A percentile compares a stretch with the other conserved stretches of the same genome.
Evolutionary conservation across 1,140 invertebrate genomes (phyloP).

Genomic region (Goniozus legneri): DNA sequence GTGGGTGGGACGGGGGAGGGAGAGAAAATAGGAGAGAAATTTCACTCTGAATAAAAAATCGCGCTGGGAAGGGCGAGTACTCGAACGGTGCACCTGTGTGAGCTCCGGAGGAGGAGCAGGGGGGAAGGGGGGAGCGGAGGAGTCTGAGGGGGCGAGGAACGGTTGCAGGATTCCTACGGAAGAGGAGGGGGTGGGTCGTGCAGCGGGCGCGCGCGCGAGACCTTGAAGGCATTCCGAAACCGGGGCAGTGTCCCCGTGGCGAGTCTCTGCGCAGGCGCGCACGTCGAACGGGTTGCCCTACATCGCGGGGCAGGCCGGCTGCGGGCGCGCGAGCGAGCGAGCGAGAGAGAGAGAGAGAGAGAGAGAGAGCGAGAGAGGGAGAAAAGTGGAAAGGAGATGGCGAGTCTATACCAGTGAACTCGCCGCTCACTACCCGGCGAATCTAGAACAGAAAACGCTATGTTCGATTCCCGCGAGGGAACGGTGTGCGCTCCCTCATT

Average conservation of each 20-base stretch:
- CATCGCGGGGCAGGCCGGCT: conserved; percentile 28
- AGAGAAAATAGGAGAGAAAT: too few relatives aligned
- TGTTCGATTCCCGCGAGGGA: conserved; percentile 21
- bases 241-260: conserved; percentile 40
- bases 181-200: too few relatives aligned
- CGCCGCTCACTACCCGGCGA: conserved; percentile 12
- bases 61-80: not conserved
- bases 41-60: too few relatives aligned
- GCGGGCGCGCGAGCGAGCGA: not conserved
- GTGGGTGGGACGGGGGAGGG: too few relatives aligned
- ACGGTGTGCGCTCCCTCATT: conserved; percentile 8
- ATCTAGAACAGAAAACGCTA: conserved; percentile 27
- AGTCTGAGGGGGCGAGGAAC: too few relatives aligned
- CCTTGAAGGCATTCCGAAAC: conserved; percentile 48
- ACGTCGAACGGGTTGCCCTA: conserved; percentile 38
- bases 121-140: too few relatives aligned
- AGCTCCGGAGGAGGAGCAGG: too few relatives aligned
- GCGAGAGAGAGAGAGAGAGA: too few relatives aligned
- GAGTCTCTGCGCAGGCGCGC: conserved; percentile 26
- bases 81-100: conserved; percentile 2
- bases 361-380: too few relatives aligned
- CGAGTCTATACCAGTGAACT: conserved; percentile 18
- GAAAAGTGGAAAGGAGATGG: too few relatives aligned
- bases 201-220: too few relatives aligned
- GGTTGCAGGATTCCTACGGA: too few relatives aligned